These are phyloP conservation scores for Ectemnius lituratus DNA, from an alignment of 2,888 invertebrate genomes.

Conservation along the genomic window DNA sequence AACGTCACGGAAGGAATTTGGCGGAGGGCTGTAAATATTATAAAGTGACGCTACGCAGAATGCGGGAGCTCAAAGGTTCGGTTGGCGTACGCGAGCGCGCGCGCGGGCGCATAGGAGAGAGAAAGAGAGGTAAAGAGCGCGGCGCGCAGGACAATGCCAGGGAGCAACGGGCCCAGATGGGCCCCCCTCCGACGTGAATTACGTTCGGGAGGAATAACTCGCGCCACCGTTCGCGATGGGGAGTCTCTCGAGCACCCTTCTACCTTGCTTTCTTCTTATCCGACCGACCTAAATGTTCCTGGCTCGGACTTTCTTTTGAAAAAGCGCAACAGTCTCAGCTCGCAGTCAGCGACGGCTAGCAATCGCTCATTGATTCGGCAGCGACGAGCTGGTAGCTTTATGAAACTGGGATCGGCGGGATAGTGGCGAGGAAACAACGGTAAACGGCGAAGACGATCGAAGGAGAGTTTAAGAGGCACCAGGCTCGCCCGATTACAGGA, in stretches of 20 bases:
- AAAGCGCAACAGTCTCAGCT: neutral
- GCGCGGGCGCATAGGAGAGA: too few species aligned
- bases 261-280: constrained; percentile 18
- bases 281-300: neutral
- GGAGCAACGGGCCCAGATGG: constrained; percentile 34
- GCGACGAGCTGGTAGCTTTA: neutral
- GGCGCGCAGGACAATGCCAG: constrained; percentile 63
- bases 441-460: constrained; percentile 39
- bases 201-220: constrained; percentile 64
- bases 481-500: constrained; percentile 31
- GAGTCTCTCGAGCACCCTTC: constrained; percentile 56
- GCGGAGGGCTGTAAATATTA: constrained; percentile 73
- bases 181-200: constrained; percentile 60
- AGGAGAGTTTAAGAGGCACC: constrained; percentile 18
- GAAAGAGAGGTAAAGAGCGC: constrained; percentile 15
- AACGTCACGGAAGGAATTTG: constrained; percentile 71
- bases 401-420: constrained; percentile 16
- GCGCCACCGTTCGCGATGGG: constrained; percentile 67
- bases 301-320: neutral
- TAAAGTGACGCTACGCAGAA: constrained; percentile 72
- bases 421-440: constrained; percentile 38
- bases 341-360: neutral
- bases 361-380: neutral
- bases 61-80: constrained; percentile 66
- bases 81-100: constrained; percentile 15